Evolutionary conservation across 2,113 vertebrate species (phyloP), one percentile per base, ranked within the genome.

Genomic region (Morone saxatilis): DNA sequence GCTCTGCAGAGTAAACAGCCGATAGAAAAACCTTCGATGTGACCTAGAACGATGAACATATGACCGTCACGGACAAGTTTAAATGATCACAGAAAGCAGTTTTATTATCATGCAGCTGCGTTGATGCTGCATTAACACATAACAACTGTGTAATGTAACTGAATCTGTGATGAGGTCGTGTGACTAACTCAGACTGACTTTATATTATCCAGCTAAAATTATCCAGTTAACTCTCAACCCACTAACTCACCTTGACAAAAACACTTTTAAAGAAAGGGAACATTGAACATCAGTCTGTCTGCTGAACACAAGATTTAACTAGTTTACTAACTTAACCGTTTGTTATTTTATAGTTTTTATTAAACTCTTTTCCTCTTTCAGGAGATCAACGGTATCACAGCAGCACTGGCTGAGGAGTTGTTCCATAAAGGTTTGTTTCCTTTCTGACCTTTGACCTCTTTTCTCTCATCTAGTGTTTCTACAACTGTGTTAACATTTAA

Each of bases 351-450:
- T 25, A 10, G 1, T 10, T 38, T 12, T 78, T 36, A 71, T 65
- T 11, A 54, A 48, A 59, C 40, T 68, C 7, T 67, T 62, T 78
- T 51, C 86, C 5, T 82, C 14, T 86, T 81, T 53, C 90, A 99
- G 98, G 98, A 99, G 91, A 96, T 98, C 71, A 98, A 97, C 81
- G 98, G 98, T 12, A 97, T 99, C 90, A 97, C 98, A 41, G 97
- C 97, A 31, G 96, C 97, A 0, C 72, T 99, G 92, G 98, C 98
- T 8, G 97, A 99, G 92, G 97, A 98, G 73, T 94, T 99, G 62
- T 99, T 98, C 80, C 95, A 99, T 84, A 98, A 96, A 97, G 98
- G 98, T 99, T 92, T 5, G 79, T 63, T 25, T 70, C 25, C 14
- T 57, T 10, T 25, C 4, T 85, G 25, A 56, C 36, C 54, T 75